Evolutionary conservation across 1,140 invertebrate species (phyloP).

Genomic region (Sinella curviseta): DNA sequence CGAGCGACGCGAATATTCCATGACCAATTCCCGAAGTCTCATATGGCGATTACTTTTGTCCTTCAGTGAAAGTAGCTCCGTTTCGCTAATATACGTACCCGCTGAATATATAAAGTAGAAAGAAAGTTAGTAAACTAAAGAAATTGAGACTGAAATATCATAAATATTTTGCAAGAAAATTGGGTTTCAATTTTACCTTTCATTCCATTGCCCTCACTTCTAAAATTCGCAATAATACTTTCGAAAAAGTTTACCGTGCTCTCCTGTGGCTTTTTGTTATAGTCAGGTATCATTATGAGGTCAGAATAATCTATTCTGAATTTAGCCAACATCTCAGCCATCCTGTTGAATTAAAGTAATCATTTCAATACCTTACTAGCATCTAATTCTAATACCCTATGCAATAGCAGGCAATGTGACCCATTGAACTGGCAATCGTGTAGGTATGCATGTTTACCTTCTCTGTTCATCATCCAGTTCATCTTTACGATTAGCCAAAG

Average conservation of each 20-base stretch:
- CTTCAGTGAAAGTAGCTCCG: slow-evolving; percentile 78
- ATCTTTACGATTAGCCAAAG: slow-evolving; percentile 86
- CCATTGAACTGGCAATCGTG: too few species aligned
- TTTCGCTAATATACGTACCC: slow-evolving; percentile 69
- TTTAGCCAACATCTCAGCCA: slow-evolving; percentile 92
- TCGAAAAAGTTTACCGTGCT: slow-evolving; percentile 78
- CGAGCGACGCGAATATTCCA: slow-evolving; percentile 80
- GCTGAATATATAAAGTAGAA: slow-evolving; percentile 42
- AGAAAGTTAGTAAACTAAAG: too few species aligned
- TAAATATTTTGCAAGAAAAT: too few species aligned
- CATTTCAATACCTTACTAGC: too few species aligned
- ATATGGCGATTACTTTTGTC: slow-evolving; percentile 91
- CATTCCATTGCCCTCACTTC: slow-evolving; percentile 57
- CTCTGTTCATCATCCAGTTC: slow-evolving; percentile 90
- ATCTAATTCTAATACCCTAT: too few species aligned
- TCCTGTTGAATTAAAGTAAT: slow-evolving; percentile 61
- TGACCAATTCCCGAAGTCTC: slow-evolving; percentile 78
- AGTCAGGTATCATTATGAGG: slow-evolving; percentile 82
- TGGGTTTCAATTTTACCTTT: slow-evolving; percentile 53
- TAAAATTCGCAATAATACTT: slow-evolving; percentile 70
- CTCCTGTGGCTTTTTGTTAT: slow-evolving; percentile 71
- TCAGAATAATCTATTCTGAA: slow-evolving; percentile 96
- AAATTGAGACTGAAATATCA: too few species aligned
- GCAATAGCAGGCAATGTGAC: too few species aligned
- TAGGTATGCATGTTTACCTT: slow-evolving; percentile 66